Percentiles rank a stretch among this genome's conserved stretches.
phyloP scores from a whole-genome alignment of 2,888 invertebrate species.

The Philopedon plagiatum region DNA sequence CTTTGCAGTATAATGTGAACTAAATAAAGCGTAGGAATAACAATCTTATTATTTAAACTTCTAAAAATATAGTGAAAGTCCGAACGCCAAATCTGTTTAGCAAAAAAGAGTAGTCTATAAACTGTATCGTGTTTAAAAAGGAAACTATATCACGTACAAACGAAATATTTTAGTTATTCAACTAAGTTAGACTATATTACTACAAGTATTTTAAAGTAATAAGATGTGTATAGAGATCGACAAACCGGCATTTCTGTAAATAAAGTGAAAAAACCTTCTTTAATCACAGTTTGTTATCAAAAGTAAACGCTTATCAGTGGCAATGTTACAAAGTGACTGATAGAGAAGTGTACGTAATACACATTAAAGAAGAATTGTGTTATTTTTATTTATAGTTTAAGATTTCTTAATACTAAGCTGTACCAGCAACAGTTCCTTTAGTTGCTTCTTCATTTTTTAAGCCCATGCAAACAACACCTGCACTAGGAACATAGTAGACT shows the following conservation, averaged over 20 bases:
- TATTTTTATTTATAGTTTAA: conserved; percentile 24
- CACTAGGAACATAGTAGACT: neutral
- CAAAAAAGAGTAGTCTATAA: conserved; percentile 40
- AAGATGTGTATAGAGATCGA: neutral
- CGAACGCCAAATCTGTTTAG: conserved; percentile 33
- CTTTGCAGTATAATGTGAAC: conserved; percentile 27
- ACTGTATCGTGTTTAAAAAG: conserved; percentile 12
- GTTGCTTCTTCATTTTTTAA: neutral
- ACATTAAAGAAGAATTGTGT: conserved; percentile 37
- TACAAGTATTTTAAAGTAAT: conserved; percentile 1
- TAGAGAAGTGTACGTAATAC: conserved; percentile 34
- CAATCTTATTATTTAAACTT: conserved; percentile 26
- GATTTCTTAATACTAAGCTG: neutral
- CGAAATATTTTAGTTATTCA: conserved; percentile 11
- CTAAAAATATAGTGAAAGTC: conserved; percentile 43
- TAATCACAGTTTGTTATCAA: conserved; percentile 43
- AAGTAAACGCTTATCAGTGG: conserved; percentile 40
- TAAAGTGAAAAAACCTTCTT: conserved; percentile 37
- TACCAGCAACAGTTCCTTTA: neutral
- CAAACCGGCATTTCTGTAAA: conserved; percentile 31
- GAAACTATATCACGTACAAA: conserved; percentile 22
- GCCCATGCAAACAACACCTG: neutral
- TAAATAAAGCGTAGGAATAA: conserved; percentile 9
- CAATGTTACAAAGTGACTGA: conserved; percentile 34
- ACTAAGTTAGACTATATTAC: neutral